Conservation (phyloP, 2,888 invertebrate species). For the Ectemnius continuus region DNA sequence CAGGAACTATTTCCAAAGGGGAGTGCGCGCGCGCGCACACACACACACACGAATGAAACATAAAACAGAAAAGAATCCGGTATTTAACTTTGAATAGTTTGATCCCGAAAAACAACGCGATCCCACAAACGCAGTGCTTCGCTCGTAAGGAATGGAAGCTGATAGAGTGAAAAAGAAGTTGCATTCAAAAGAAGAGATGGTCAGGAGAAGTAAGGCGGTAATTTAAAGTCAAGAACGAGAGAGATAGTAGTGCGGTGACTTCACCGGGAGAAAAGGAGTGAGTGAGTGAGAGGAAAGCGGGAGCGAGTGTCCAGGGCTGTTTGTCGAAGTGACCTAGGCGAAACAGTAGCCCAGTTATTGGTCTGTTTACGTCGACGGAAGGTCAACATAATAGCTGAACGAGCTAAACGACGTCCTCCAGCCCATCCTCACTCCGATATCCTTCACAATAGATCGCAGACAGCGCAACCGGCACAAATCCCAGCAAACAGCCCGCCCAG, state of each 20-base stretch:
- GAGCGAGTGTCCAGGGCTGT: conserved; percentile 18
- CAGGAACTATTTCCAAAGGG: no score
- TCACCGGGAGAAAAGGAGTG: no score
- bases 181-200: conserved; percentile 20
- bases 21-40: no score
- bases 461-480: not conserved
- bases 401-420: conserved; percentile 37
- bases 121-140: no score
- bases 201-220: conserved; percentile 33
- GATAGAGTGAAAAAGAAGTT: not conserved
- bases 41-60: no score
- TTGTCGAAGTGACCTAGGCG: conserved; percentile 41
- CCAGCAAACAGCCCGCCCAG: not conserved
- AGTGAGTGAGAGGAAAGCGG: no score
- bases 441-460: not conserved
- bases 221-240: conserved; percentile 33
- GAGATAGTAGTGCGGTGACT: no score
- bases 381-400: conserved; percentile 50
- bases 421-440: not conserved
- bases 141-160: no score
- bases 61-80: no score
- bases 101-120: no score
- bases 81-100: no score
- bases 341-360: conserved; percentile 33
- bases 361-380: conserved; percentile 43